A percentile compares a stretch with the other conserved stretches of the same genome.
phyloP scores from a whole-genome alignment of 2,888 invertebrate species.

The Tholera decimalis region DNA sequence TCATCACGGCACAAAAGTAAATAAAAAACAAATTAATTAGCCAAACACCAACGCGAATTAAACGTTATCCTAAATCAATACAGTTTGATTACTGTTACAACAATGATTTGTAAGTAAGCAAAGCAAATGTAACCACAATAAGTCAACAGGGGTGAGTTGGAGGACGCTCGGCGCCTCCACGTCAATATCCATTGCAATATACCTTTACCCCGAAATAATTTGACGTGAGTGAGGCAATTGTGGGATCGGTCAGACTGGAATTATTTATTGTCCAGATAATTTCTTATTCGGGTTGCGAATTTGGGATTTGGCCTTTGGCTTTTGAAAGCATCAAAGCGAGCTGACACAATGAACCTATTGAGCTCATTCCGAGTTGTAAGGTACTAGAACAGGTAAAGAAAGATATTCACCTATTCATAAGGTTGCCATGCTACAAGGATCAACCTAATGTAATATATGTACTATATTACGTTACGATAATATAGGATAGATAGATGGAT shows the following conservation, averaged over 20 bases:
- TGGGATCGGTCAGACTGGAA: conserved; percentile 1
- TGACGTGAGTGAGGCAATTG: conserved; percentile 21
- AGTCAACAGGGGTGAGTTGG: conserved; percentile 63
- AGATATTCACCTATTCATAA: background rate
- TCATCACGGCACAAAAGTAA: background rate
- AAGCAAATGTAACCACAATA: conserved; percentile 41
- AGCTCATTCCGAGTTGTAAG: background rate
- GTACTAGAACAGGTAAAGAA: background rate
- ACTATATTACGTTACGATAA: no score
- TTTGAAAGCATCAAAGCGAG: background rate
- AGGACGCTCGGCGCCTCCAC: conserved; percentile 46
- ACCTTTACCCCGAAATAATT: conserved; percentile 46
- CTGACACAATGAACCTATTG: no score
- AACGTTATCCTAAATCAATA: conserved; percentile 43
- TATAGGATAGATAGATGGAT: no score
- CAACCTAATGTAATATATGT: no score
- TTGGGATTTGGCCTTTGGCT: background rate
- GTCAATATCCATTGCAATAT: conserved; percentile 57
- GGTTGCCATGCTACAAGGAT: no score
- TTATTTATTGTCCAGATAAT: conserved; percentile 18
- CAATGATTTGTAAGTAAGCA: conserved; percentile 53
- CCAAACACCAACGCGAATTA: conserved; percentile 18
- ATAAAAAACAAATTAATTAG: background rate
- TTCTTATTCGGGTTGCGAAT: background rate
- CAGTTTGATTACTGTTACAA: conserved; percentile 52